Base-by-base conservation (phyloP, 2,888 invertebrate species). In the Noctuana brunneofusca region DNA sequence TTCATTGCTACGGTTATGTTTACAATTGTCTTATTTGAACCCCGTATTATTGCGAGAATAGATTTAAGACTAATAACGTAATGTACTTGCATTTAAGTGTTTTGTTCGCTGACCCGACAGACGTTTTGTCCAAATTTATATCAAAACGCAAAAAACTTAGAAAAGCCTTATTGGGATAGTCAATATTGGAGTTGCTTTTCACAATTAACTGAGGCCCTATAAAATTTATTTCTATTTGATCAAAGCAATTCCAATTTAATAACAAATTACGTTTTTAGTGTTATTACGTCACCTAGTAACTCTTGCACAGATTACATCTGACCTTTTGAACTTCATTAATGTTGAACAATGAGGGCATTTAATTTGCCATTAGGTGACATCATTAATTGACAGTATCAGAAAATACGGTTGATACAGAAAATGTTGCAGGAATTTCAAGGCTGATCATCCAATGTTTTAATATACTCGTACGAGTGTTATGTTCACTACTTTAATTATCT, bases 241-340 rank as follows among this genome's bases (percentile, higher is more conserved):
- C n/a, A n/a, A n/a, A n/a, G n/a, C n/a, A n/a, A n/a, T n/a, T n/a
- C n/a, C n/a, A n/a, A n/a, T n/a, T n/a, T n/a, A n/a, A n/a, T n/a
- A n/a, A n/a, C n/a, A n/a, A n/a, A n/a, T n/a, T n/a, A n/a, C n/a
- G n/a, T n/a, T n/a, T n/a, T n/a, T n/a, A n/a, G n/a, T n/a, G n/a
- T n/a, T n/a, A n/a, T 3, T 6, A 3, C 46, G 22, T 18, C 30
- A 49, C n/a, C n/a, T n/a, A n/a, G n/a, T n/a, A n/a, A 8, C 18
- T 38, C 24, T 53, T 14, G 32, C 43, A 46, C 43, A 35, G 60
- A 54, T 60, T 54, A 54, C 46, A 54, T 54, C 27, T 60, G 60
- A 24, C 54, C 60, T 54, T 35, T 48, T 60, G 54, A 60, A 54
- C 60, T 60, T 48, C 35, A 54, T 35, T 60, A 48, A 18, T n/a